Percentiles rank a stretch among this genome's conserved stretches.
Evolutionary conservation across 1,140 invertebrate species (phyloP).

Genomic region (Telenomus remus): DNA sequence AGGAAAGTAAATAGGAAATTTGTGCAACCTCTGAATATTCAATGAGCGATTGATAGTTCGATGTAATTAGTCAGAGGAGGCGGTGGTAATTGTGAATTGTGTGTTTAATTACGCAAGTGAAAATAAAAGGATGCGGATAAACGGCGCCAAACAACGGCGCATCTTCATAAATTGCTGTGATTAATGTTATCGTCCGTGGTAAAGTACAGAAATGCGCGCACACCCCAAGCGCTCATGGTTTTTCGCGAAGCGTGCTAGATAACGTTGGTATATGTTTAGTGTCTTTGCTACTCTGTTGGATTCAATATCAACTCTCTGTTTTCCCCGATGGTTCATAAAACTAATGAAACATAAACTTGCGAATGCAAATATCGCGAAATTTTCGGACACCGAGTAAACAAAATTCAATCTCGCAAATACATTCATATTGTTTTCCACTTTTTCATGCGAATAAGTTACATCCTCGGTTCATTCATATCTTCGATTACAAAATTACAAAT

Average conservation of each 20-base stretch:
- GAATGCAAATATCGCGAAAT: background rate
- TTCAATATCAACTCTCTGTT: conserved; percentile 18
- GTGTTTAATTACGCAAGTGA: conserved; percentile 11
- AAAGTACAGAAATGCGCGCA: conserved; percentile 32
- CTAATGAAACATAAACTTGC: conserved; percentile 18
- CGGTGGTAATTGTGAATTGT: conserved; percentile 5
- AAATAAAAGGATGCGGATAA: conserved; percentile 6
- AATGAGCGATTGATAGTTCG: conserved; percentile 7
- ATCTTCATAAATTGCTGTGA: conserved; percentile 30
- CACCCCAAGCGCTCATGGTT: conserved; percentile 6
- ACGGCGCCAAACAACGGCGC: conserved; percentile 9
- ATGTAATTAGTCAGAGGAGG: background rate
- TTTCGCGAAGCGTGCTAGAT: conserved; percentile 13
- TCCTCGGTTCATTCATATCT: too few relatives aligned
- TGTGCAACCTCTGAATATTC: background rate
- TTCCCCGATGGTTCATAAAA: conserved; percentile 9
- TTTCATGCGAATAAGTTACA: too few relatives aligned
- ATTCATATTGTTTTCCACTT: too few relatives aligned
- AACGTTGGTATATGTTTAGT: conserved; percentile 27
- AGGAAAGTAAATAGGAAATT: background rate
- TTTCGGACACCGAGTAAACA: too few relatives aligned
- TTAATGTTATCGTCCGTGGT: conserved; percentile 19
- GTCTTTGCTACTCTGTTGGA: conserved; percentile 7
- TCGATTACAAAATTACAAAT: too few relatives aligned
- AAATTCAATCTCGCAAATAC: too few relatives aligned